Evolutionary conservation across 2,888 invertebrate genomes (phyloP).

Genomic region (Myopa tessellatipennis): DNA sequence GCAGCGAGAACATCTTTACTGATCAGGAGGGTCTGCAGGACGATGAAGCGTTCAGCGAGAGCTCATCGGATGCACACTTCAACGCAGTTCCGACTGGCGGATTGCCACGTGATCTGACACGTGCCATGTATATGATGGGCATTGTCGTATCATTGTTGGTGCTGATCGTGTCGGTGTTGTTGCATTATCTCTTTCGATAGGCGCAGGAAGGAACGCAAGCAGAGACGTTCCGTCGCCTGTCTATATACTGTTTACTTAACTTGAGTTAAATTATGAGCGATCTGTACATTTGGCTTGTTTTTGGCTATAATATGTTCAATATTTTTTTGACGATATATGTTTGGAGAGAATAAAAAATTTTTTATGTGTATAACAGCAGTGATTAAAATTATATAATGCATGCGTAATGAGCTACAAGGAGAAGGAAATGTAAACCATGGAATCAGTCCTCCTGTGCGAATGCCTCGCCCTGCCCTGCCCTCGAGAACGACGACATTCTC

Average conservation of each 20-base stretch:
- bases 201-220: background rate
- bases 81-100: conserved; percentile 33
- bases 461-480: too few species aligned
- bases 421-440: too few species aligned
- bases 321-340: background rate
- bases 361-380: background rate
- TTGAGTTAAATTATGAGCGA: background rate
- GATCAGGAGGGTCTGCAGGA: conserved; percentile 85
- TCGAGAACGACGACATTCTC: too few species aligned
- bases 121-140: conserved; percentile 70
- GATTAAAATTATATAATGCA: background rate
- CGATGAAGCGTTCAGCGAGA: conserved; percentile 69
- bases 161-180: conserved; percentile 71
- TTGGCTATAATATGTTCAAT: background rate
- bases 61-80: conserved; percentile 50
- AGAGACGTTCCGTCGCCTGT: conserved; percentile 13
- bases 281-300: conserved; percentile 5
- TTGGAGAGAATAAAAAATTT: conserved; percentile 2
- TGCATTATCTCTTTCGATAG: conserved; percentile 69
- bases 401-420: background rate
- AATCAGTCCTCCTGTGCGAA: too few species aligned
- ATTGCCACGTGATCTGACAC: conserved; percentile 69
- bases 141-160: conserved; percentile 75
- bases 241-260: conserved; percentile 24
- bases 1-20: conserved; percentile 76